Evolutionary conservation across 2,797 vertebrate species (phyloP).

Genomic region (Aldrovandia affinis): DNA sequence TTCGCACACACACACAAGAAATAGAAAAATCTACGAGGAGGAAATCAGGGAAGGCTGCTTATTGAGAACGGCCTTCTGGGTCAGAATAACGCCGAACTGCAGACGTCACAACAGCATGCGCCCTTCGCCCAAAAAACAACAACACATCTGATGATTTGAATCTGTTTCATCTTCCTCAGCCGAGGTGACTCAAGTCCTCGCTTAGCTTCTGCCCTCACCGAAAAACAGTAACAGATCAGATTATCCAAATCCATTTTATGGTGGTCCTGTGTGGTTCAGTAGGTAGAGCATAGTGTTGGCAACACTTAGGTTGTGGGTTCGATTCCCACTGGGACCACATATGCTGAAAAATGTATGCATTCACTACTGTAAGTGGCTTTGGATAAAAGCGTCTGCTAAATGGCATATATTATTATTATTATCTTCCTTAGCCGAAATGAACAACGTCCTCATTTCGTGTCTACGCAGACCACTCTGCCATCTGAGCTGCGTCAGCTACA

Average conservation of each 20-base stretch:
- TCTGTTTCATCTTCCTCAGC: neutral
- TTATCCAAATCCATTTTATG: neutral
- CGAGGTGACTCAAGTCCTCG: neutral
- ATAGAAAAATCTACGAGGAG: neutral
- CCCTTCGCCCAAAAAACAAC: neutral
- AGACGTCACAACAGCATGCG: neutral
- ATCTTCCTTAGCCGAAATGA: neutral
- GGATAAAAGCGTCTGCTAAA: too few species aligned
- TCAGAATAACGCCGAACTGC: conserved; percentile 7
- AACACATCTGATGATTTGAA: neutral
- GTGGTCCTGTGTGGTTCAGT: too few species aligned
- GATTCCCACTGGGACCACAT: too few species aligned
- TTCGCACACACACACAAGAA: neutral
- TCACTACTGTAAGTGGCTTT: too few species aligned
- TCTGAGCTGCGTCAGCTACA: neutral
- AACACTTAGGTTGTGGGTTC: too few species aligned
- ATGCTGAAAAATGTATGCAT: too few species aligned
- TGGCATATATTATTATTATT: too few species aligned
- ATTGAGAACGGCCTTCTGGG: conserved; percentile 32
- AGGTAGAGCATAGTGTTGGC: too few species aligned
- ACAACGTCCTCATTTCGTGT: neutral
- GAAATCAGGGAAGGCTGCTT: neutral
- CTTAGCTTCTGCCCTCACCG: neutral
- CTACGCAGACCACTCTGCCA: too few species aligned
- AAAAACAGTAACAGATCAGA: neutral